A percentile compares a stretch with the other conserved stretches of the same genome.
Evolutionary conservation across 1,140 invertebrate species (phyloP).

Genomic region (Drosophila rhopaloa): DNA sequence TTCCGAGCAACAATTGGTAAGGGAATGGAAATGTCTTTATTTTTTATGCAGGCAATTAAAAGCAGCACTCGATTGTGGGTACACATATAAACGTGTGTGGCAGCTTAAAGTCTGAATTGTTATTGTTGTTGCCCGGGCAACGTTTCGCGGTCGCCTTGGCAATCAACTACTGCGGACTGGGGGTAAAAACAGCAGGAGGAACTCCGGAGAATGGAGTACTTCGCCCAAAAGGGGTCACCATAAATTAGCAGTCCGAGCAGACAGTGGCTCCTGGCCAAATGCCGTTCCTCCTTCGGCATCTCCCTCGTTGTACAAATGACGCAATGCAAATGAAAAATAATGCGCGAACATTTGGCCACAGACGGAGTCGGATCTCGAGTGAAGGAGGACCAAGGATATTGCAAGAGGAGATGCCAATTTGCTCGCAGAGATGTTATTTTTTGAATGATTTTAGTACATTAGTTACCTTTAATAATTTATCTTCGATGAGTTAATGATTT

Average conservation of each 20-base stretch:
- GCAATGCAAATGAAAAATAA: constrained; percentile 72
- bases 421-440: not conserved
- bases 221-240: constrained; percentile 48
- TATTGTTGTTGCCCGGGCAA: constrained; percentile 53
- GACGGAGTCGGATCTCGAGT: not conserved
- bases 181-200: constrained; percentile 17
- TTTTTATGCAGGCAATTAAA: constrained; percentile 67
- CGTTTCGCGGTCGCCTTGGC: constrained; percentile 68
- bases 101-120: constrained; percentile 44
- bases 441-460: not conserved
- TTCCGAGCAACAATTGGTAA: constrained; percentile 35
- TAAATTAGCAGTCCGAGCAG: constrained; percentile 64
- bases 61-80: constrained; percentile 48
- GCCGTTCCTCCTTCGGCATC: not conserved
- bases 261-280: constrained; percentile 26
- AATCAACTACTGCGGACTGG: constrained; percentile 55
- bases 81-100: constrained; percentile 19
- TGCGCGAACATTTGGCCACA: constrained; percentile 51
- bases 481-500: too few relatives aligned
- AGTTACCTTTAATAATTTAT: too few relatives aligned
- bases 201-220: constrained; percentile 5
- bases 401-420: constrained; percentile 6
- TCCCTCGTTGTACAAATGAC: constrained; percentile 52
- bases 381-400: constrained; percentile 1
- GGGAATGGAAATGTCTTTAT: constrained; percentile 7